Conservation (phyloP, 2,113 vertebrate genomes). For the Callospermophilus lateralis region DNA sequence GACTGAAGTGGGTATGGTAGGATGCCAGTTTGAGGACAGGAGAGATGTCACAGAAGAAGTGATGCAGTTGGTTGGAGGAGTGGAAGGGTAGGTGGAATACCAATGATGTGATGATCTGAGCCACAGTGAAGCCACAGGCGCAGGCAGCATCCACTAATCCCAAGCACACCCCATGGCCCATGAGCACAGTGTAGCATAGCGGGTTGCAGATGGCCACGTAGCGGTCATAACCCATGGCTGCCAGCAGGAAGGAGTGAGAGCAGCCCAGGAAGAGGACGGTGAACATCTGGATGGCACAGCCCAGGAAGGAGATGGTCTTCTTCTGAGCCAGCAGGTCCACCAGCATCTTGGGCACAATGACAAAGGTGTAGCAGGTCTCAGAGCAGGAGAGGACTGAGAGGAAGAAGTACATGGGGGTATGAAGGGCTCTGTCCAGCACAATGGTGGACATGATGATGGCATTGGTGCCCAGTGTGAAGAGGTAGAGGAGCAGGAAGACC, state of each 20-base stretch:
- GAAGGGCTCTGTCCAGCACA: slow-evolving; percentile 65
- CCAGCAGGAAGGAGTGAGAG: slow-evolving; percentile 77
- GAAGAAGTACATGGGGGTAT: slow-evolving; percentile 82
- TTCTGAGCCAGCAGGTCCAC: slow-evolving; percentile 67
- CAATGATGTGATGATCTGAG: slow-evolving; percentile 65
- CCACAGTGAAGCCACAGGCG: slow-evolving; percentile 65
- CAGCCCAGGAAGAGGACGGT: slow-evolving; percentile 77
- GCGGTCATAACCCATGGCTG: slow-evolving; percentile 75
- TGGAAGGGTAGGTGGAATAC: slow-evolving; percentile 70
- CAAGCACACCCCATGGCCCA: slow-evolving; percentile 36
- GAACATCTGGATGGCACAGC: slow-evolving; percentile 80
- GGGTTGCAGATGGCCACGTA: slow-evolving; percentile 78
- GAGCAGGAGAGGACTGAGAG: slow-evolving; percentile 72
- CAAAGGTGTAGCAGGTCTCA: slow-evolving; percentile 75
- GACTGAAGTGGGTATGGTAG: neutral
- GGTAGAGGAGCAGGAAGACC: slow-evolving; percentile 70
- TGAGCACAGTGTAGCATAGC: slow-evolving; percentile 63
- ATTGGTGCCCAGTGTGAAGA: slow-evolving; percentile 73
- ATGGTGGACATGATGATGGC: slow-evolving; percentile 67
- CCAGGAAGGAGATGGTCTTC: slow-evolving; percentile 76
- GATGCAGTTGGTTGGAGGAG: slow-evolving; percentile 66
- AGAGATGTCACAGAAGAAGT: slow-evolving; percentile 80
- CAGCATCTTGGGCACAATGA: slow-evolving; percentile 81
- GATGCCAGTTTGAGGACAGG: slow-evolving; percentile 76
- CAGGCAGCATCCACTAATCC: slow-evolving; percentile 59